Evolutionary conservation across 2,888 invertebrate genomes (phyloP).

Genomic region (Oxyteleia sp.): DNA sequence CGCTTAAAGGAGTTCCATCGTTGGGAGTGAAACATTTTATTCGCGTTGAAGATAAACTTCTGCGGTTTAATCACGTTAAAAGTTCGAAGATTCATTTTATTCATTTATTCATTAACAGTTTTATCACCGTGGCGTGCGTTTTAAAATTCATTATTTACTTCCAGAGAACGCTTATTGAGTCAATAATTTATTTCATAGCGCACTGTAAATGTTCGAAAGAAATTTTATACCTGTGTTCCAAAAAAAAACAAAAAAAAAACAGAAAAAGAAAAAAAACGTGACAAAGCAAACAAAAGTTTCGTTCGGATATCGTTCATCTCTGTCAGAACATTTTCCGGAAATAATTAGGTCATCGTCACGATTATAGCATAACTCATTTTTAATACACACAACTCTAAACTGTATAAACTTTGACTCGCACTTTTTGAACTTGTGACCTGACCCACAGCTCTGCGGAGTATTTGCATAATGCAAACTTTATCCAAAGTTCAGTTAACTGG

Average conservation of each 20-base stretch:
- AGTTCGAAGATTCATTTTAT: constrained; percentile 36
- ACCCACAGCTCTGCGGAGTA: constrained; percentile 1
- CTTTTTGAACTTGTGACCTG: constrained; percentile 37
- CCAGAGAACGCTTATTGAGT: too few species aligned
- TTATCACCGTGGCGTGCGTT: constrained; percentile 17
- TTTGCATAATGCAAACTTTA: constrained; percentile 55
- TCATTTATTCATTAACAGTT: constrained; percentile 41
- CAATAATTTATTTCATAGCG: neutral
- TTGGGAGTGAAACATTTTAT: constrained; percentile 38
- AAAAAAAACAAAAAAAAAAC: neutral
- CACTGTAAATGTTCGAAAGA: too few species aligned
- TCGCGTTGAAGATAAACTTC: constrained; percentile 27
- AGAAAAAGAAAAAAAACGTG: too few species aligned
- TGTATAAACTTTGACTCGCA: constrained; percentile 20
- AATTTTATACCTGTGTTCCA: too few species aligned
- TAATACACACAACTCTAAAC: constrained; percentile 8
- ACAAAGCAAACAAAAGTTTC: too few species aligned
- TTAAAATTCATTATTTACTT: constrained; percentile 2
- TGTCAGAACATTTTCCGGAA: neutral
- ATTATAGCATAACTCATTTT: constrained; percentile 8
- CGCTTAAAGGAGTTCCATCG: constrained; percentile 29
- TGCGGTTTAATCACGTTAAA: constrained; percentile 45
- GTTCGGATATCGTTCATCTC: too few species aligned
- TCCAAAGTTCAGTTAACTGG: constrained; percentile 40
- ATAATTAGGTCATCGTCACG: constrained; percentile 10